Evolutionary conservation across 1,140 invertebrate species (phyloP).

Genomic region (Drosophila lowei): DNA sequence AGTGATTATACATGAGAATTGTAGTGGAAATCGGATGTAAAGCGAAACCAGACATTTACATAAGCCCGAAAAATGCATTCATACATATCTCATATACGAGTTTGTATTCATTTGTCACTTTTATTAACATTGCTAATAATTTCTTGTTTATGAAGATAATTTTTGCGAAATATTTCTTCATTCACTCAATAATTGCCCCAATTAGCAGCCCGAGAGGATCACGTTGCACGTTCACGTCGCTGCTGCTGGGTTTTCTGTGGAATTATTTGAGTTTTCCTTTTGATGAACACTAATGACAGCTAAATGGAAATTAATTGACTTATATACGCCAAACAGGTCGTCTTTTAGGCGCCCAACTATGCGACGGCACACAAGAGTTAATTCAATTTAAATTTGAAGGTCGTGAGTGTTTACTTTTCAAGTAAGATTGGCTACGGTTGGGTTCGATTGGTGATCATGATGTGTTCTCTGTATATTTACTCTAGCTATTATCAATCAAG

Average conservation of each 20-base stretch:
- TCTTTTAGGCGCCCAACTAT: conserved; percentile 13
- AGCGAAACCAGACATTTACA: background rate
- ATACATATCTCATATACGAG: background rate
- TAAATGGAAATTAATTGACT: conserved; percentile 68
- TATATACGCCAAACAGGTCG: conserved; percentile 18
- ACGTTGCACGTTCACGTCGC: conserved; percentile 14
- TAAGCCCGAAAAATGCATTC: background rate
- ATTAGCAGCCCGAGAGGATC: conserved; percentile 44
- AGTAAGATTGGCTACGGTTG: conserved; percentile 12
- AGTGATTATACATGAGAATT: too few species aligned
- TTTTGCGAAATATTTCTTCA: conserved; percentile 8
- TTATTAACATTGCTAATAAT: conserved; percentile 8
- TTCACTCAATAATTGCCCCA: conserved; percentile 20
- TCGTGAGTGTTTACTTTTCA: conserved; percentile 34
- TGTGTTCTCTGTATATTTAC: conserved; percentile 25
- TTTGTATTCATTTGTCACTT: conserved; percentile 3
- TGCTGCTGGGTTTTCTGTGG: conserved; percentile 18
- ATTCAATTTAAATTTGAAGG: conserved; percentile 49
- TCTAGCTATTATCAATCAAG: conserved; percentile 57
- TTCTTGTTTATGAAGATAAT: background rate
- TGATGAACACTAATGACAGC: conserved; percentile 60
- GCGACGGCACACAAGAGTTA: conserved; percentile 33
- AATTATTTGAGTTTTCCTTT: conserved; percentile 40
- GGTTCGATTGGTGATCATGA: too few species aligned
- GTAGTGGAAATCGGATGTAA: too few species aligned